phyloP scores from a whole-genome alignment of 2,113 vertebrate genomes.

The Opisthocomus hoazin region DNA sequence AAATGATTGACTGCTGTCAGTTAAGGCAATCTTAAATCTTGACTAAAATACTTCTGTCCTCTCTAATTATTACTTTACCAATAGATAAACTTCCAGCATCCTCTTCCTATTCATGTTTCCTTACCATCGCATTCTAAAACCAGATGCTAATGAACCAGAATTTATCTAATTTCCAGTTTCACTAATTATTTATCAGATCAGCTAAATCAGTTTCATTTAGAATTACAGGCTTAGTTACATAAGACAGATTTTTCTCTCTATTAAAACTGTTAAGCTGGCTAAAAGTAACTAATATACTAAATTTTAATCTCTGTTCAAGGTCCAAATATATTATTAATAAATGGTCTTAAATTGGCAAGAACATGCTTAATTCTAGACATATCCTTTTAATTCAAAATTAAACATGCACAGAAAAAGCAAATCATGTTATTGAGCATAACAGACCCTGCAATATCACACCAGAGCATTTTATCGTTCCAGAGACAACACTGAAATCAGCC shows the following conservation, averaged over 20 bases:
- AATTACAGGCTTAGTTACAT: slow-evolving; percentile 2
- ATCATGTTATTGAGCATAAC: neutral
- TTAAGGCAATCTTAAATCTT: neutral
- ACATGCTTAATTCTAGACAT: neutral
- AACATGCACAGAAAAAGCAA: neutral
- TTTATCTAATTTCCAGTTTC: neutral
- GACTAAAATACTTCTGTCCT: neutral
- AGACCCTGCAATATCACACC: neutral
- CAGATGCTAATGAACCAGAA: neutral
- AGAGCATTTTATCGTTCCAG: neutral
- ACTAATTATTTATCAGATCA: neutral
- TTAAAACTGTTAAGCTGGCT: slow-evolving; percentile 8
- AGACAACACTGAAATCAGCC: neutral
- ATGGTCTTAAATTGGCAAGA: neutral
- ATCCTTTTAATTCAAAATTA: neutral
- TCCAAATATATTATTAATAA: slow-evolving; percentile 9
- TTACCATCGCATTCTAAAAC: neutral
- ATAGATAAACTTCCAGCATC: neutral
- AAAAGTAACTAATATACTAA: slow-evolving; percentile 6
- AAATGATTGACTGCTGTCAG: neutral
- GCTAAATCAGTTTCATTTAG: slow-evolving; percentile 2
- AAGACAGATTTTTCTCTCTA: neutral
- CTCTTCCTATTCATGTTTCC: neutral
- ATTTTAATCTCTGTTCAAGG: slow-evolving; percentile 1
- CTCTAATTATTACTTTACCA: neutral